phyloP scores from a whole-genome alignment of 2,113 vertebrate species.

The Ameiurus melas region DNA sequence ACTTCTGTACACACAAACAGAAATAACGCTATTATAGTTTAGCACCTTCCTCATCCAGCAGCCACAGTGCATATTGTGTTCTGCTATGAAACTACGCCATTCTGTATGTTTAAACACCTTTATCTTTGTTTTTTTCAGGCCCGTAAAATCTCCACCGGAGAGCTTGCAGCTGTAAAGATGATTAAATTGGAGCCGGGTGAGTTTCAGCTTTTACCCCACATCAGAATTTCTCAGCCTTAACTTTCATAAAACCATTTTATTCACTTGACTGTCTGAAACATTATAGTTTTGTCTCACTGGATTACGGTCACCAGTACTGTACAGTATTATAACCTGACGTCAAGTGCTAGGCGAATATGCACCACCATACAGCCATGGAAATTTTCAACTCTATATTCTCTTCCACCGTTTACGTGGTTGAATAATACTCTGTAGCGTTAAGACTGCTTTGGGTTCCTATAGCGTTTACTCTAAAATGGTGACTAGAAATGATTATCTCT shows the following conservation, averaged over 20 bases:
- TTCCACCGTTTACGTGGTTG: background rate
- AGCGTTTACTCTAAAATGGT: background rate
- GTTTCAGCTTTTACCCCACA: constrained; percentile 53
- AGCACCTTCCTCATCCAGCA: background rate
- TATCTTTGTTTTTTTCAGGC: constrained; percentile 79
- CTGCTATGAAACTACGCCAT: constrained; percentile 18
- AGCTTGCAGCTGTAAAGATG: constrained; percentile 96
- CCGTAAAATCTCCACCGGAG: constrained; percentile 91
- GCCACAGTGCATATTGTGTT: constrained; percentile 27
- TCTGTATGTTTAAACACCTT: constrained; percentile 1
- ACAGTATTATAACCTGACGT: background rate
- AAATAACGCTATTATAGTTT: constrained; percentile 4
- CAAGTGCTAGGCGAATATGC: background rate
- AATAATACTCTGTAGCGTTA: background rate
- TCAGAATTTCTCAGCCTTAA: background rate
- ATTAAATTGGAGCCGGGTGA: constrained; percentile 98
- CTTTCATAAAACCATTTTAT: background rate
- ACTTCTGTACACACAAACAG: background rate
- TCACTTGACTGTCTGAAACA: background rate
- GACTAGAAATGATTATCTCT: background rate
- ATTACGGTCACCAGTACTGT: background rate
- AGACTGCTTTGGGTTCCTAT: background rate
- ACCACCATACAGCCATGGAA: background rate
- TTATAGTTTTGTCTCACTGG: background rate
- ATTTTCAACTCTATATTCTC: background rate